Evolutionary conservation across 2,888 invertebrate genomes (phyloP).

Genomic region (Caenorhabditis sp.): DNA sequence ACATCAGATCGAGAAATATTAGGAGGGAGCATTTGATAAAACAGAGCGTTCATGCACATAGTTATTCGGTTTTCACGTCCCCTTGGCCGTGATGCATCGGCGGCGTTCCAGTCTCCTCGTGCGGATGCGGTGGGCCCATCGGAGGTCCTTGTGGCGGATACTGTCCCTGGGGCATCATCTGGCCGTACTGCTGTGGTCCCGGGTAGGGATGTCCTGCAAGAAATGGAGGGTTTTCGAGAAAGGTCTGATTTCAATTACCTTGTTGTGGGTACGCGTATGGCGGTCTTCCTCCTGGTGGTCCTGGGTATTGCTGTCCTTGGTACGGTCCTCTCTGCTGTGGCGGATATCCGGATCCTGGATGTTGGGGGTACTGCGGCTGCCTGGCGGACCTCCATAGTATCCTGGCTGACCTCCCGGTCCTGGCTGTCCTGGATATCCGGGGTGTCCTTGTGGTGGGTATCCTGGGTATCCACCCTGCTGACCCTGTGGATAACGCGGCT

Average conservation of each 20-base stretch:
- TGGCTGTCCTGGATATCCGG: conserved; percentile 38
- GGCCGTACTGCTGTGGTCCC: conserved; percentile 54
- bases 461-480: conserved; percentile 33
- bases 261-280: conserved; percentile 52
- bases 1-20: too few species aligned
- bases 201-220: conserved; percentile 44
- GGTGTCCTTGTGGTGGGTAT: conserved; percentile 54
- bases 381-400: conserved; percentile 49
- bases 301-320: conserved; percentile 50
- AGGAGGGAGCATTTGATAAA: conserved; percentile 23
- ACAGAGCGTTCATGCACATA: background rate
- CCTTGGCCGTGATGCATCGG: conserved; percentile 71
- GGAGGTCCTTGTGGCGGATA: conserved; percentile 53
- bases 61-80: conserved; percentile 39
- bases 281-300: conserved; percentile 32
- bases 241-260: conserved; percentile 1
- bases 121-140: conserved; percentile 43
- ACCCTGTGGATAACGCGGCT: conserved; percentile 15
- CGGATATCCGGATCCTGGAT: conserved; percentile 53
- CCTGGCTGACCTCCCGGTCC: conserved; percentile 38
- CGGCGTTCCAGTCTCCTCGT: conserved; percentile 64
- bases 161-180: conserved; percentile 44
- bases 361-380: conserved; percentile 31
- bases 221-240: background rate
- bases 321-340: conserved; percentile 48